Percentiles rank a stretch among this genome's conserved stretches.
Conservation (phyloP, 2,888 invertebrate species). For the Scaptomyza tumidula region DNA sequence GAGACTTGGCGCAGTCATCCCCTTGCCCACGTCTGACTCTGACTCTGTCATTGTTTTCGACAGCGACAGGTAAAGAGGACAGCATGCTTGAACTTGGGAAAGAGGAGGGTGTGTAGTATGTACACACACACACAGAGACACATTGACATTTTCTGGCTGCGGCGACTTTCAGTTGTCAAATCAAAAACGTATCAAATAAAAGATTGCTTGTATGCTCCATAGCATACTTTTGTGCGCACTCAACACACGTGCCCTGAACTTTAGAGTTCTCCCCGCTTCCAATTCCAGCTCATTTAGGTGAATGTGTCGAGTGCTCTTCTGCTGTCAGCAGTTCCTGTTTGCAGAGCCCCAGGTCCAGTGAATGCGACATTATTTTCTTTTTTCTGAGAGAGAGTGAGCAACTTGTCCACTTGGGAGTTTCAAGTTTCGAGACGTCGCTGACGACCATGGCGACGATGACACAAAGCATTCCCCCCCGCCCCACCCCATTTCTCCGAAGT, state of each 20-base stretch:
- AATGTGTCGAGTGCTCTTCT: slow-evolving; percentile 24
- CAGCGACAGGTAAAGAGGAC: slow-evolving; percentile 28
- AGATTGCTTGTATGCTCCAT: slow-evolving; percentile 54
- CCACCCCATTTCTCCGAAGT: not conserved
- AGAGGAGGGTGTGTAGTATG: not conserved
- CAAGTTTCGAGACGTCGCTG: slow-evolving; percentile 34
- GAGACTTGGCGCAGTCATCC: slow-evolving; percentile 62
- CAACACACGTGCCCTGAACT: slow-evolving; percentile 66
- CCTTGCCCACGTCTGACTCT: not conserved
- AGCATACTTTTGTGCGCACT: slow-evolving; percentile 66
- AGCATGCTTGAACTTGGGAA: no score
- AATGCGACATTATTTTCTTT: slow-evolving; percentile 2
- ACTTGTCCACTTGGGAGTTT: slow-evolving; percentile 51
- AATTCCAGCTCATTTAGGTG: slow-evolving; percentile 17
- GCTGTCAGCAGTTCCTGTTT: slow-evolving; percentile 33
- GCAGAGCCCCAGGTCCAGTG: slow-evolving; percentile 17
- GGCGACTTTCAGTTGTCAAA: slow-evolving; percentile 60
- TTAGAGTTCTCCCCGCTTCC: not conserved
- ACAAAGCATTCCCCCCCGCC: slow-evolving; percentile 6
- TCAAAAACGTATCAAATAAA: slow-evolving; percentile 78
- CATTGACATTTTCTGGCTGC: slow-evolving; percentile 66
- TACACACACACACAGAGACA: slow-evolving; percentile 16
- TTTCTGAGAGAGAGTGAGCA: slow-evolving; percentile 6
- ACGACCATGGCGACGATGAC: slow-evolving; percentile 38
- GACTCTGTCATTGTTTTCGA: slow-evolving; percentile 60